phyloP scores from a whole-genome alignment of 2,797 vertebrate genomes.

The Acanthiza pusilla region DNA sequence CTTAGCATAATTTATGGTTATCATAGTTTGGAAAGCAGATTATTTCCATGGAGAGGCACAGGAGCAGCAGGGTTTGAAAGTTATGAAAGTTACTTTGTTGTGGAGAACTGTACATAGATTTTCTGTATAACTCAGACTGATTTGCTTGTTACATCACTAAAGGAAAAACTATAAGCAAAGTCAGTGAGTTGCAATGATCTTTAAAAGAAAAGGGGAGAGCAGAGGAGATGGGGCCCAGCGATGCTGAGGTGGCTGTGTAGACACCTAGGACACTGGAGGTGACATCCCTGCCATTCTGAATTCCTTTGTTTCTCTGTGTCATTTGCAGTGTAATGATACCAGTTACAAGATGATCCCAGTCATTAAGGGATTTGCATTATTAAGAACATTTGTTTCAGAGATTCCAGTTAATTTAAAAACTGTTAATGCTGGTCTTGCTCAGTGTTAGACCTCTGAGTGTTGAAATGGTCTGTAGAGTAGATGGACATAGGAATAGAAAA shows the following conservation, averaged over 20 bases:
- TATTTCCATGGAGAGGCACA: not conserved
- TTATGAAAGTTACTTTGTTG: not conserved
- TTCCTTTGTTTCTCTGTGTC: not conserved
- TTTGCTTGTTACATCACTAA: not conserved
- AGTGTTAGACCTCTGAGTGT: not conserved
- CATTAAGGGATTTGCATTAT: not conserved
- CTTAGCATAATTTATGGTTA: not conserved
- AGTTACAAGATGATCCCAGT: not conserved
- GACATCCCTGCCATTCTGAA: not conserved
- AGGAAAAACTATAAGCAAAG: not conserved
- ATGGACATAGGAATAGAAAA: not conserved
- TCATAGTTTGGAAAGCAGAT: not conserved
- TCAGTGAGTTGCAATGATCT: not conserved
- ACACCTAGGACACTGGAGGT: accelerated
- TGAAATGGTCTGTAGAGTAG: not conserved
- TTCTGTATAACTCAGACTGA: not conserved
- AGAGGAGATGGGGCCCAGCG: not conserved
- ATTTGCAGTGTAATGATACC: not conserved
- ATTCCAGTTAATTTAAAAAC: not conserved
- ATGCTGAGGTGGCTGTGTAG: not conserved
- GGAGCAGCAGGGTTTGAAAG: not conserved
- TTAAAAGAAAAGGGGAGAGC: not conserved
- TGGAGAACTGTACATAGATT: not conserved
- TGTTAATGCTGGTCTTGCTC: not conserved
- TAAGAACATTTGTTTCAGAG: not conserved